Percentiles rank a stretch among this genome's conserved stretches.
phyloP scores from a whole-genome alignment of 1,140 invertebrate species.

The Trachelipus rathkii region DNA sequence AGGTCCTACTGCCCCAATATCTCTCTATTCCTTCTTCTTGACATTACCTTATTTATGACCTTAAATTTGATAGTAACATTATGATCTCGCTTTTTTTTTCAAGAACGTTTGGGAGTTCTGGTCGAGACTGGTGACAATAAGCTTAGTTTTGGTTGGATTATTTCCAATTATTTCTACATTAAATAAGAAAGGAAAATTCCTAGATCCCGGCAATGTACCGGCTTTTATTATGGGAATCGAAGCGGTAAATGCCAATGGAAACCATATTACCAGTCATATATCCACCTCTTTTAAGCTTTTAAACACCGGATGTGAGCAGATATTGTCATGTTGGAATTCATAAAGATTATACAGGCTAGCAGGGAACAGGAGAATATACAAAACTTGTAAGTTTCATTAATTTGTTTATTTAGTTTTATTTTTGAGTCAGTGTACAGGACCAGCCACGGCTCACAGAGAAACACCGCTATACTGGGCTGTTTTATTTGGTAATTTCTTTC shows the following conservation, averaged over 20 bases:
- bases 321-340: conserved; percentile 72
- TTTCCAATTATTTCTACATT: conserved; percentile 49
- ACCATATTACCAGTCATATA: conserved; percentile 59
- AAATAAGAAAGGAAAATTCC: conserved; percentile 25
- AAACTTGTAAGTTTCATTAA: conserved; percentile 57
- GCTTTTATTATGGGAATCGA: conserved; percentile 63
- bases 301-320: conserved; percentile 69
- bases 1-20: too few species aligned
- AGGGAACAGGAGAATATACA: conserved; percentile 45
- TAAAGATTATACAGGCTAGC: conserved; percentile 62
- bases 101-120: conserved; percentile 16
- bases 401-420: too few species aligned
- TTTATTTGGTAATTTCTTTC: too few species aligned
- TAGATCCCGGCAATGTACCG: conserved; percentile 48
- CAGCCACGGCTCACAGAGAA: too few species aligned
- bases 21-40: too few species aligned
- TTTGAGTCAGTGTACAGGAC: too few species aligned
- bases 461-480: too few species aligned
- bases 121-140: neutral
- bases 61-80: too few species aligned
- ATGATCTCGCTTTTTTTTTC: neutral
- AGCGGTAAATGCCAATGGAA: conserved; percentile 62
- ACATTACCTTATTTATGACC: too few species aligned
- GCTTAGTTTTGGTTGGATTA: conserved; percentile 19
- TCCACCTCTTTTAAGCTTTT: conserved; percentile 60